These are phyloP conservation scores for human DNA, from an alignment of 2,113 vertebrate genomes.

Conservation along the genomic window DNA sequence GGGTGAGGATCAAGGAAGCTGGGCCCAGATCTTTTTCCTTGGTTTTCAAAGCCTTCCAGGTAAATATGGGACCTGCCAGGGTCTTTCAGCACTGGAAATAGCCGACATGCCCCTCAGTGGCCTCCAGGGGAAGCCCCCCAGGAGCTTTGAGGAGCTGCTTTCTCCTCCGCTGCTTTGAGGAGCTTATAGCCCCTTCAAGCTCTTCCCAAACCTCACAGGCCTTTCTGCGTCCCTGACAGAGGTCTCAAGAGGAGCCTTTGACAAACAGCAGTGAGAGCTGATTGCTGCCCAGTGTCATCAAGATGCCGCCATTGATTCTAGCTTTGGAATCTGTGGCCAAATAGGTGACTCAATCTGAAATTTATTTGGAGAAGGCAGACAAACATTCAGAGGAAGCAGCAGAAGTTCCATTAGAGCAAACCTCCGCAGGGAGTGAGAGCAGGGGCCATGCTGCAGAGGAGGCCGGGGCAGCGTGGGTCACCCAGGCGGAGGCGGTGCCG, in stretches of 20 bases:
- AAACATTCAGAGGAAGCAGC: neutral
- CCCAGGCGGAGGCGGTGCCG: too few relatives aligned
- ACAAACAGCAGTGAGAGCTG: rapidly evolving
- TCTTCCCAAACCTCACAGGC: neutral
- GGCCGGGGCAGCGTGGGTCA: too few relatives aligned
- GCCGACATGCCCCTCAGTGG: neutral
- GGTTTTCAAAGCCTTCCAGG: neutral
- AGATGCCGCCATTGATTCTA: rapidly evolving
- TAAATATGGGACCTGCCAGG: neutral
- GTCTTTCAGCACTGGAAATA: neutral
- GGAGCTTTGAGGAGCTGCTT: neutral
- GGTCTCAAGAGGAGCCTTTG: neutral
- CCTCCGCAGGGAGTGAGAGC: neutral
- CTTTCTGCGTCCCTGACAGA: rapidly evolving
- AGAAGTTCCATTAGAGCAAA: neutral
- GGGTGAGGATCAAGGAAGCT: neutral
- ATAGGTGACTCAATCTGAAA: neutral
- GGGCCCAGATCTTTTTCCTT: neutral
- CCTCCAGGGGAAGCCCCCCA: neutral
- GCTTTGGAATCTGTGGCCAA: neutral
- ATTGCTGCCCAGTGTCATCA: rapidly evolving
- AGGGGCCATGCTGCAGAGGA: neutral
- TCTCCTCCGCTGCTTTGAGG: rapidly evolving
- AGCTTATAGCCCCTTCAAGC: rapidly evolving
- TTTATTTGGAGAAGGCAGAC: neutral